Evolutionary conservation across 2,797 vertebrate genomes (phyloP), one percentile per base, ranked within the genome.

Genomic region (Gallinago nigripennis): DNA sequence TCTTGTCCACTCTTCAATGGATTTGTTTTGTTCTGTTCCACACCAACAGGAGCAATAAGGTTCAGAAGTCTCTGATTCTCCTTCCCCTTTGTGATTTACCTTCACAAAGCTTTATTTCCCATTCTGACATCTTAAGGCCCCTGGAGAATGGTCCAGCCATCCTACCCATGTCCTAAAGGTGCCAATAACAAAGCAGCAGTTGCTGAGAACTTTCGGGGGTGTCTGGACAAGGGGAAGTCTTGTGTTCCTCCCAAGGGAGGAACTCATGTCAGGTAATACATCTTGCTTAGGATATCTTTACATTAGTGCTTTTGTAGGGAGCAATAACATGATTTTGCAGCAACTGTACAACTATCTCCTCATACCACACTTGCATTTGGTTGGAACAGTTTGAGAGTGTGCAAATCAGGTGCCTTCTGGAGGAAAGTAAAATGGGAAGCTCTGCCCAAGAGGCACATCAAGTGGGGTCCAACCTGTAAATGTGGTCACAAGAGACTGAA

Each of bases 41-140:
- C 19, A 20, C 2, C 13, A 60, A 24, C 9, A 46, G 0, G 1
- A 88, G 12, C 6, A 71, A 43, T 43, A 86, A 71, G 0, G 0
- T 31, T 68, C 51, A 56, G 24, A 51, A 81, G 27, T 14, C 27
- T 56, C 30, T 68, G 39, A 39, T 64, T 3, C 24, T 82, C 43
- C 19, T 70, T 82, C 5, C 5, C 15, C 23, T 78, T 66, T 41
- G 8, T 14, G 31, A 2, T 75, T 37, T 51, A 30, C 11, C 24
- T 68, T 81, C 39, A 45, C 5, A 48, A 83, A 81, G 6, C 31
- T 75, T 27, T 23, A 9, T 73, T 73, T 87, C 27, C 28, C 45
- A 14, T 60, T 85, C 31, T 39, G 25, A 39, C 4, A 7, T 20
- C 13, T 11, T 15, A 8, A 7, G 2, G 10, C 37, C 24, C 20